Evolutionary conservation across 2,888 invertebrate genomes (phyloP).

Genomic region (Hypsopygia costalis): DNA sequence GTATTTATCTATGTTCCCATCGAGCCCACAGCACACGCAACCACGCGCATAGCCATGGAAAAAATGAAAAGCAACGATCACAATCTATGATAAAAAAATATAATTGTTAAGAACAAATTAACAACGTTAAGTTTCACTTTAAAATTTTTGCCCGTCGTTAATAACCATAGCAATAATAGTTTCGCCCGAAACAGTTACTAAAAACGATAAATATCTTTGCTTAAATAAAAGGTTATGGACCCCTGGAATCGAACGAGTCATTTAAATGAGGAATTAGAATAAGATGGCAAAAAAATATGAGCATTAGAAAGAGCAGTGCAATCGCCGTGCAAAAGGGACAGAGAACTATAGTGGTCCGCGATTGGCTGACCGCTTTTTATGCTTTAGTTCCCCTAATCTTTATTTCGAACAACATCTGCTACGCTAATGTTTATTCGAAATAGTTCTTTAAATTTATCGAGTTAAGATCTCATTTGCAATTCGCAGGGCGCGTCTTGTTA

Average conservation of each 20-base stretch:
- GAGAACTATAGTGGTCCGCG: constrained; percentile 37
- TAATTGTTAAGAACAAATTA: constrained; percentile 9
- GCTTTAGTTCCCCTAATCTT: constrained; percentile 79
- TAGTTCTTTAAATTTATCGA: constrained; percentile 67
- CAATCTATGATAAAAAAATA: constrained; percentile 48
- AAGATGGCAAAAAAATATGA: constrained; percentile 76
- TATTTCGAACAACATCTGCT: constrained; percentile 76
- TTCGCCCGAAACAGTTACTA: constrained; percentile 8
- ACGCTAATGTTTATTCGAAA: constrained; percentile 69
- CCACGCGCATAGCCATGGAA: constrained; percentile 43
- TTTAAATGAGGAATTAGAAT: constrained; percentile 79
- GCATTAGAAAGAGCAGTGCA: constrained; percentile 70
- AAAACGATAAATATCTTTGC: too few species aligned
- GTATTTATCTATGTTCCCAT: constrained; percentile 47
- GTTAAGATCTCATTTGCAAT: constrained; percentile 67
- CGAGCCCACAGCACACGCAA: constrained; percentile 43
- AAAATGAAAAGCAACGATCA: constrained; percentile 52
- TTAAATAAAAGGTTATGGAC: constrained; percentile 60
- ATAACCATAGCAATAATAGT: background rate
- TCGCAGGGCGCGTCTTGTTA: constrained; percentile 37
- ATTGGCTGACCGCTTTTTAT: constrained; percentile 79
- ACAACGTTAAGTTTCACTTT: constrained; percentile 1
- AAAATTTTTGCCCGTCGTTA: background rate
- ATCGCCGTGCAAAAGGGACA: constrained; percentile 49
- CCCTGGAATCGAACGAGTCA: constrained; percentile 67